phyloP scores from a whole-genome alignment of 2,113 vertebrate genomes.

The Hippocampus abdominalis region DNA sequence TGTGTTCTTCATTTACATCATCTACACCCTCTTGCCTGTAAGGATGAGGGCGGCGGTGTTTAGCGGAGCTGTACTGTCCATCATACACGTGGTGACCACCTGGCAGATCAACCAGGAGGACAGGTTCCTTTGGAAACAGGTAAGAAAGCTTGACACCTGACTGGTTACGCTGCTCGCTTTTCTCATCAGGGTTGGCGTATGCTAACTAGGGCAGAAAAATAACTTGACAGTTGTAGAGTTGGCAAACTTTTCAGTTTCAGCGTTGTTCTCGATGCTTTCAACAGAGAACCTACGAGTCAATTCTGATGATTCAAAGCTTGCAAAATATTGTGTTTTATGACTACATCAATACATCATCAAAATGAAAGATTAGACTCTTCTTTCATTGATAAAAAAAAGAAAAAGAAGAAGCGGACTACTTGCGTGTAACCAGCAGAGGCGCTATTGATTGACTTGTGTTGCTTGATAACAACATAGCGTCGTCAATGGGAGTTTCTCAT shows the following conservation, averaged over 20 bases:
- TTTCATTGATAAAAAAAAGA: not conserved
- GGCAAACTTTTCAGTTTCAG: no score
- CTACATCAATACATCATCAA: no score
- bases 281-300: no score
- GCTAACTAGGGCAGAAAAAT: no score
- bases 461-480: not conserved
- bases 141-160: slow-evolving; percentile 40
- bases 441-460: not conserved
- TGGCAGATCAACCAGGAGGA: slow-evolving; percentile 86
- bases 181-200: not conserved
- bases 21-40: slow-evolving; percentile 93
- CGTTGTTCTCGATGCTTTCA: no score
- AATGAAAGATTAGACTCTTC: no score
- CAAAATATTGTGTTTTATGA: no score
- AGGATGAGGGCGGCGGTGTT: slow-evolving; percentile 91
- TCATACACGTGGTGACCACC: slow-evolving; percentile 82
- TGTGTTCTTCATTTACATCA: slow-evolving; percentile 95
- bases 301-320: no score
- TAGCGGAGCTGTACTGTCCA: slow-evolving; percentile 83
- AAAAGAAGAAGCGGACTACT: not conserved
- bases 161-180: slow-evolving; percentile 4
- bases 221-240: no score
- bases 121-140: slow-evolving; percentile 92
- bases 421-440: not conserved
- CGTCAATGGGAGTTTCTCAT: not conserved